Base-by-base conservation (phyloP, 2,113 vertebrate species). In the Sterna hirundo region DNA sequence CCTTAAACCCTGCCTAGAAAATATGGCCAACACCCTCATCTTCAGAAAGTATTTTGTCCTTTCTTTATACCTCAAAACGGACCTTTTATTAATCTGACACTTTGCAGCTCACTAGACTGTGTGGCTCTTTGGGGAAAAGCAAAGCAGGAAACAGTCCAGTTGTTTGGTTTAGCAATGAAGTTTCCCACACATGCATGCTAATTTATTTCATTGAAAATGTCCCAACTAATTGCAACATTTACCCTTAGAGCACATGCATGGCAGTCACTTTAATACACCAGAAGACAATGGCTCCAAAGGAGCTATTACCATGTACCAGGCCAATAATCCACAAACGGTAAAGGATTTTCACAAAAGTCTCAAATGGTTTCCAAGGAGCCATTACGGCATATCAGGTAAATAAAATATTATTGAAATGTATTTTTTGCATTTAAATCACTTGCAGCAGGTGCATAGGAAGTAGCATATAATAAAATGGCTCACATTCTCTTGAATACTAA, bases 351-450 rank as follows among this genome's bases (percentile, higher is more conserved):
- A 92, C 84, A 44, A 79, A 46, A 93, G 78, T 47, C 84, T 68
- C 60, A 52, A 83, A 92, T 2, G 46, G 61, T 87, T 97, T 92
- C 97, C 91, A 62, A 94, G 94, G 94, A 97, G 87, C 78, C 81
- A 20, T 93, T 90, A 60, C 0, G 14, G 83, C 52, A 60, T 58
- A 89, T 88, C 81, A 91, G 93, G 91, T 81, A 96, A 96, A 97
- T 93, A 96, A 97, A 96, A 94, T 55, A 82, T 84, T 69, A 83
- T 83, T 82, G 81, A 84, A 96, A 95, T 82, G 46, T 26, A 55
- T 55, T 91, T 94, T 89, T 93, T 74, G 70, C 81, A 75, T 95
- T 96, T 95, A 78, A 97, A 96, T 84, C 90, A 69, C 61, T 69
- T 57, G 92, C 85, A 88, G 93, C 94, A 78, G 93, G 86, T 85